Percentiles rank a stretch among this genome's conserved stretches.
phyloP scores from a whole-genome alignment of 2,797 vertebrate genomes.

The Lateolabrax maculatus region DNA sequence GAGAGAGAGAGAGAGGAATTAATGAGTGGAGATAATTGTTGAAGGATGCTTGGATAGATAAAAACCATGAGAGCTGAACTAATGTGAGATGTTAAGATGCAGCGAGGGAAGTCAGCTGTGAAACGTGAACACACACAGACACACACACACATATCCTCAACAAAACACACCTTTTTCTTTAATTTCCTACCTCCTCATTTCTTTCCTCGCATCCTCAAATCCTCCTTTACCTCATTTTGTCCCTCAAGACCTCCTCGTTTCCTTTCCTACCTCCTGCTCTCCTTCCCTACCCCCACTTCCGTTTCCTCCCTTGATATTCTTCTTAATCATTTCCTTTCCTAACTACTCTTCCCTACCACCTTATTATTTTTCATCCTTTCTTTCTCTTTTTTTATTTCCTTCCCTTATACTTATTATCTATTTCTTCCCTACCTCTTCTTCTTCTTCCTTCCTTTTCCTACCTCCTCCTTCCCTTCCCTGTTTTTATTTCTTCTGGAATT shows the following conservation, averaged over 20 bases:
- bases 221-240: too few relatives aligned
- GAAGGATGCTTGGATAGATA: conserved; percentile 24
- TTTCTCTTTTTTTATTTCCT: background rate
- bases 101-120: conserved; percentile 20
- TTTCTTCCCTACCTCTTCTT: background rate
- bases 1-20: background rate
- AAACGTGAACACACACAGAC: background rate
- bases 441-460: background rate
- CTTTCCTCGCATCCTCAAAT: too few relatives aligned
- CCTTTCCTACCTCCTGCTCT: background rate
- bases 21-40: conserved; percentile 23
- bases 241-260: too few relatives aligned
- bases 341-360: too few relatives aligned
- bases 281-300: background rate
- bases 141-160: conserved; percentile 7
- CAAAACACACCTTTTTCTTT: background rate
- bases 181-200: background rate
- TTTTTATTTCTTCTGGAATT: too few relatives aligned
- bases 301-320: too few relatives aligned
- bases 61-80: conserved; percentile 27
- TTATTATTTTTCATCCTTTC: too few relatives aligned
- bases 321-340: too few relatives aligned
- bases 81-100: conserved; percentile 23
- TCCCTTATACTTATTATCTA: background rate
- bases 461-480: background rate